phyloP scores from a whole-genome alignment of 35 echinoderm and acorn worm genomes.

The Diadema setosum region DNA sequence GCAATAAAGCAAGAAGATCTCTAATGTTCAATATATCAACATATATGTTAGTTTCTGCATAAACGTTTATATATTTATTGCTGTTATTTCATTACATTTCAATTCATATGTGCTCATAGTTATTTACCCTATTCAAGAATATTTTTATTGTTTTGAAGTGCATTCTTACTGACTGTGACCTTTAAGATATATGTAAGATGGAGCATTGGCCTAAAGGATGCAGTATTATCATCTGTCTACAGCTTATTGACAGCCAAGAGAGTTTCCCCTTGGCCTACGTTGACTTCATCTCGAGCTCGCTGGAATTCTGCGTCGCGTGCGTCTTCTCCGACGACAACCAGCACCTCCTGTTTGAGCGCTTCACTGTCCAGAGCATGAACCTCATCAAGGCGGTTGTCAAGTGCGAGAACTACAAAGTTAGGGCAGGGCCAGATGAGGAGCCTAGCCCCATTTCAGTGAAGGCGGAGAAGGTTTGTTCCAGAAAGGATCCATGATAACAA shows the following conservation, averaged over 20 bases:
- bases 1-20: no score
- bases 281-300: constrained; percentile 65
- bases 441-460: constrained; percentile 31
- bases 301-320: constrained; percentile 75
- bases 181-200: no score
- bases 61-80: no score
- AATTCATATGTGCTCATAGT: no score
- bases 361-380: constrained; percentile 87
- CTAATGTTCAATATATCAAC: no score
- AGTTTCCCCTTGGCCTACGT: constrained; percentile 83
- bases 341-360: constrained; percentile 70
- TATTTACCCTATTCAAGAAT: no score
- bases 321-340: constrained; percentile 72
- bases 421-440: constrained; percentile 42
- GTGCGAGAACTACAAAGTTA: constrained; percentile 71
- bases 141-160: no score
- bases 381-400: constrained; percentile 87
- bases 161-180: no score
- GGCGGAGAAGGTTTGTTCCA: constrained; percentile 72
- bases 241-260: constrained; percentile 78
- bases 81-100: no score
- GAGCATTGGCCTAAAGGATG: no score
- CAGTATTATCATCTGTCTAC: background rate
- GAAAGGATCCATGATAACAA: no score
- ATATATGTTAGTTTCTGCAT: no score